A percentile compares a stretch with the other conserved stretches of the same genome.
Conservation (phyloP, 1,140 invertebrate genomes). For the Epicauta chinensis region DNA sequence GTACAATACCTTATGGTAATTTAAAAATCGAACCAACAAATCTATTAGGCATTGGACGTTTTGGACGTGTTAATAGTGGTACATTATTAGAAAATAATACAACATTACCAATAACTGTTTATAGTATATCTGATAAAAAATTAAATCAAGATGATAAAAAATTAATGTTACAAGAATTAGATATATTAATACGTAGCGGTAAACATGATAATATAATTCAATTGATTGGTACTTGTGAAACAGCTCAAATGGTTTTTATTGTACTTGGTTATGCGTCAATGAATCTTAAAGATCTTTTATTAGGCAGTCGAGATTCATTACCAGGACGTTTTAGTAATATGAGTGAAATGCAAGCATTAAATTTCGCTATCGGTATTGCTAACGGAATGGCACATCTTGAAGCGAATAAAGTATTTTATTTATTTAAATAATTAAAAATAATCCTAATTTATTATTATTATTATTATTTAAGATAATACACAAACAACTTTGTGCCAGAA, state of each 20-base stretch:
- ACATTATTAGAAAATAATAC: constrained; percentile 53
- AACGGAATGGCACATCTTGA: constrained; percentile 61
- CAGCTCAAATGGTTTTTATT: constrained; percentile 61
- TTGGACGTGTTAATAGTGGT: constrained; percentile 65
- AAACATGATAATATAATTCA: constrained; percentile 65
- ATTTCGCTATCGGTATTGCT: constrained; percentile 51
- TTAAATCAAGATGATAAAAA: constrained; percentile 56
- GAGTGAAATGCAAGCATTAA: constrained; percentile 53
- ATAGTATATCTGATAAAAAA: constrained; percentile 51
- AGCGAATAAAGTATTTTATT: constrained; percentile 43
- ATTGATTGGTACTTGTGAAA: constrained; percentile 74
- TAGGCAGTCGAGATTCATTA: constrained; percentile 56
- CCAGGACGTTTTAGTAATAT: constrained; percentile 57
- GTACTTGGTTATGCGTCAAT: constrained; percentile 60
- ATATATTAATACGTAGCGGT: constrained; percentile 60
- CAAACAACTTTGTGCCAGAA: constrained; percentile 63
- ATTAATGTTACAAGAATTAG: constrained; percentile 65
- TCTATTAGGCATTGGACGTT: constrained; percentile 65
- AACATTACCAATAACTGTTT: constrained; percentile 39
- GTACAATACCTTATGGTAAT: constrained; percentile 63
- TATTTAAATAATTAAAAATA: constrained; percentile 1
- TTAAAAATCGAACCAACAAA: constrained; percentile 60
- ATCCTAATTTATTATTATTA: constrained; percentile 37
- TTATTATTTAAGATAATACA: constrained; percentile 60
- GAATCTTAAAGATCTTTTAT: constrained; percentile 60